Percentiles rank a stretch among this genome's conserved stretches.
Conservation (phyloP, 2,888 invertebrate species). For the Drosophila nigricruria region DNA sequence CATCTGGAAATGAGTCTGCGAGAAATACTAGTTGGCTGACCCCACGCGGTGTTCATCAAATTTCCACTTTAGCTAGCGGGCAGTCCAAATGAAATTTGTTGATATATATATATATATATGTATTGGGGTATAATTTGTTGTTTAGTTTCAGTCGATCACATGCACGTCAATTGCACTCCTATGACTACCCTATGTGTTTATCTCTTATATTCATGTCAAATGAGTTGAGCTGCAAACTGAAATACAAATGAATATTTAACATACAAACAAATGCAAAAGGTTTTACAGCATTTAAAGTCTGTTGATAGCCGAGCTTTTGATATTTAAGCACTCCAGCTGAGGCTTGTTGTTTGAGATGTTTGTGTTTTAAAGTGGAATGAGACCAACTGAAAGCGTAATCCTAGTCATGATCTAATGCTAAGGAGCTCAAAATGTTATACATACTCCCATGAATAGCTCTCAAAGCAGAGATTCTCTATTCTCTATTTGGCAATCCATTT, state of each 20-base stretch:
- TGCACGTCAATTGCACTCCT: slow-evolving; percentile 51
- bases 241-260: not conserved
- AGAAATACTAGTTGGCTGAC: slow-evolving; percentile 39
- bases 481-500: no score
- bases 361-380: no score
- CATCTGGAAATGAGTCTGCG: slow-evolving; percentile 47
- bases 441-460: no score
- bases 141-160: slow-evolving; percentile 31
- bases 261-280: not conserved
- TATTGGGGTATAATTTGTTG: slow-evolving; percentile 38
- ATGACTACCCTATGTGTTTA: slow-evolving; percentile 7
- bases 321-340: not conserved
- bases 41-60: slow-evolving; percentile 54
- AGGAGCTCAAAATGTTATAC: no score
- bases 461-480: no score
- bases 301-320: not conserved
- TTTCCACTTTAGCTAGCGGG: slow-evolving; percentile 37
- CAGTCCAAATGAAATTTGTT: slow-evolving; percentile 29
- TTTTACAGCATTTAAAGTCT: not conserved
- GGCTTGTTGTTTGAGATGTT: no score
- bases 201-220: not conserved
- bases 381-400: no score
- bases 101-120: not conserved
- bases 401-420: no score
- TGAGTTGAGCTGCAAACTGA: not conserved